phyloP scores from a whole-genome alignment of 2,797 vertebrate genomes.

The Enoplosus armatus region DNA sequence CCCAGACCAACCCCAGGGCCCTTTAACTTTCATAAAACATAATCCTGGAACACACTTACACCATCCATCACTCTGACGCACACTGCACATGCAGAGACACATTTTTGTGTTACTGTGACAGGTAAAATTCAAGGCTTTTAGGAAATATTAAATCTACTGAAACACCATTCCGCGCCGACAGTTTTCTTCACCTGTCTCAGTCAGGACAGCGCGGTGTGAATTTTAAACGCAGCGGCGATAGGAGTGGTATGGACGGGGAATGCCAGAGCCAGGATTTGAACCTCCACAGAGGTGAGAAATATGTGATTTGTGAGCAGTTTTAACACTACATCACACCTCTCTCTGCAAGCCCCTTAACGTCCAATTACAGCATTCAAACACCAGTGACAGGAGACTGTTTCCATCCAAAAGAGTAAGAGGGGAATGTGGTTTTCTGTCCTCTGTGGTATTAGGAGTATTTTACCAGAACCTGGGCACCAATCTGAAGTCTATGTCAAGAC shows the following conservation, averaged over 20 bases:
- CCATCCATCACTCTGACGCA: constrained; percentile 79
- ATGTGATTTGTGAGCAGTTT: constrained; percentile 72
- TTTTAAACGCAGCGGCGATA: constrained; percentile 29
- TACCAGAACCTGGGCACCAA: constrained; percentile 75
- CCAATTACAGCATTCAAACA: constrained; percentile 76
- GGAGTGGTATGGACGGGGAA: not conserved
- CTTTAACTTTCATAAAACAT: constrained; percentile 83
- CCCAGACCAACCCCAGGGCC: constrained; percentile 81
- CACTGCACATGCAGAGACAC: constrained; percentile 53
- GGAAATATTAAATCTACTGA: constrained; percentile 60
- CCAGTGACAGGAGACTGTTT: constrained; percentile 68
- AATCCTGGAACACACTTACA: constrained; percentile 79
- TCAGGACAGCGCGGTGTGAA: constrained; percentile 31
- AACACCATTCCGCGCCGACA: constrained; percentile 12
- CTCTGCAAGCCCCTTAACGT: constrained; percentile 72
- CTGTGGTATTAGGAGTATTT: constrained; percentile 70
- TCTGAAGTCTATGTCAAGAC: constrained; percentile 63
- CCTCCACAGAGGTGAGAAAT: constrained; percentile 73
- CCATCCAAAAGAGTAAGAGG: constrained; percentile 72
- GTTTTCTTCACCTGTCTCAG: constrained; percentile 66
- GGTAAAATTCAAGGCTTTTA: constrained; percentile 70
- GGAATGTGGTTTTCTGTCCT: constrained; percentile 65
- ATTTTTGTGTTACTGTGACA: constrained; percentile 54
- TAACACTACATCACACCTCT: constrained; percentile 77
- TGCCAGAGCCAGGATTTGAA: constrained; percentile 43